A percentile compares a stretch with the other conserved stretches of the same genome.
Evolutionary conservation across 2,113 vertebrate species (phyloP).

Genomic region (Nothobranchius furzeri): DNA sequence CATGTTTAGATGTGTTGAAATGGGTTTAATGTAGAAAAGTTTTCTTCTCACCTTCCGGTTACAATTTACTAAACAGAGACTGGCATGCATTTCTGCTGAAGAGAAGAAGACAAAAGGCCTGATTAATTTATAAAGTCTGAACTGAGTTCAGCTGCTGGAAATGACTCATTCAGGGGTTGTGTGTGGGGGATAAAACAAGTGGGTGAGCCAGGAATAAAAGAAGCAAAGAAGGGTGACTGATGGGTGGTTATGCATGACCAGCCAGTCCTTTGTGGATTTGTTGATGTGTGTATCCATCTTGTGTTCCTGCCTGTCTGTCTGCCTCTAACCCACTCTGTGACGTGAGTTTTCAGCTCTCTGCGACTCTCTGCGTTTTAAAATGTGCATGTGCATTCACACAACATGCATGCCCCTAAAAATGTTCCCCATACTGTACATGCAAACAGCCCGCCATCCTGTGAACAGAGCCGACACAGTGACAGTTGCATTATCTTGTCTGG

Average conservation of each 20-base stretch:
- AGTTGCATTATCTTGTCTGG: slow-evolving; percentile 68
- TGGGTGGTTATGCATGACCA: slow-evolving; percentile 27
- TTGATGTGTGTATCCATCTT: not conserved
- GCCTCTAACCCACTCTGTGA: slow-evolving; percentile 5
- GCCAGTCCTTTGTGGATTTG: slow-evolving; percentile 10
- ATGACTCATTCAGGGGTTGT: slow-evolving; percentile 43
- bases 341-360: slow-evolving; percentile 32
- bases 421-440: slow-evolving; percentile 21
- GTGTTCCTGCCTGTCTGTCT: slow-evolving; percentile 16
- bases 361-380: slow-evolving; percentile 39
- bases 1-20: no score
- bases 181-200: slow-evolving; percentile 17
- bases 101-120: slow-evolving; percentile 11
- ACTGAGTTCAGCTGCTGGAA: slow-evolving; percentile 26
- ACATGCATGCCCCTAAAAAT: slow-evolving; percentile 22
- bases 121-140: slow-evolving; percentile 53
- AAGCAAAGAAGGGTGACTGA: slow-evolving; percentile 26
- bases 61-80: no score
- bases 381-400: slow-evolving; percentile 26
- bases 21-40: no score
- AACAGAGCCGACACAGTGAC: slow-evolving; percentile 52
- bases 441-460: slow-evolving; percentile 45
- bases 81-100: not conserved
- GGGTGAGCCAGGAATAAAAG: slow-evolving; percentile 38
- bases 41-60: no score